Conservation (phyloP, 1,140 invertebrate species). For the Temnothorax longispinosus region DNA sequence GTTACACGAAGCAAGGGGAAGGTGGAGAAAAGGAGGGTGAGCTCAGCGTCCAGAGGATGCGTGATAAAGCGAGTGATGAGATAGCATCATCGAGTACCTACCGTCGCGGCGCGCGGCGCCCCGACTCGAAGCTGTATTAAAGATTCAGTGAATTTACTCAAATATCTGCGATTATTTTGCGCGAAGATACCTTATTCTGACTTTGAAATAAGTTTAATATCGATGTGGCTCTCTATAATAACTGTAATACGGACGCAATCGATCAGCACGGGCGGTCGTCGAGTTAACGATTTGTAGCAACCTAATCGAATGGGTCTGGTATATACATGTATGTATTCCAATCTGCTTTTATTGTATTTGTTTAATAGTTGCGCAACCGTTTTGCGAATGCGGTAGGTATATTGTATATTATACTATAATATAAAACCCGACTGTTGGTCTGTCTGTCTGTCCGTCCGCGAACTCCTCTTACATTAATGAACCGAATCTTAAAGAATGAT, state of each 20-base stretch:
- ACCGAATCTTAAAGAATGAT: no score
- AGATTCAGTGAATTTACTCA: background rate
- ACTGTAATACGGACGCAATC: background rate
- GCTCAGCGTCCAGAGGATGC: background rate
- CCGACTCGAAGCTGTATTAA: background rate
- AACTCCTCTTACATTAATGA: no score
- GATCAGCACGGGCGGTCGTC: background rate
- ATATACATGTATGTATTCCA: background rate
- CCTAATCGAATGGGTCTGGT: slow-evolving; percentile 1
- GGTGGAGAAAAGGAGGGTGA: background rate
- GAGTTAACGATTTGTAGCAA: background rate
- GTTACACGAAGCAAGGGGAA: background rate
- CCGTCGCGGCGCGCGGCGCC: background rate
- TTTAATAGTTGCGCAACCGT: slow-evolving; percentile 1
- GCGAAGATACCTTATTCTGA: background rate
- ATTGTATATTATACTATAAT: no score
- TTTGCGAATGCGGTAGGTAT: background rate
- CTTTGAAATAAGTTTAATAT: background rate
- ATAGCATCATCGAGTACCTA: background rate
- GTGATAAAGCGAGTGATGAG: background rate
- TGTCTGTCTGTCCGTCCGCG: no score
- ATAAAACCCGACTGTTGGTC: no score
- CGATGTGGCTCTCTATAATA: background rate
- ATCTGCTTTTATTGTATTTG: slow-evolving; percentile 29
- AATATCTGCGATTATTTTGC: background rate